Evolutionary conservation across 2,113 vertebrate genomes (phyloP).

Genomic region (Ochotona princeps): DNA sequence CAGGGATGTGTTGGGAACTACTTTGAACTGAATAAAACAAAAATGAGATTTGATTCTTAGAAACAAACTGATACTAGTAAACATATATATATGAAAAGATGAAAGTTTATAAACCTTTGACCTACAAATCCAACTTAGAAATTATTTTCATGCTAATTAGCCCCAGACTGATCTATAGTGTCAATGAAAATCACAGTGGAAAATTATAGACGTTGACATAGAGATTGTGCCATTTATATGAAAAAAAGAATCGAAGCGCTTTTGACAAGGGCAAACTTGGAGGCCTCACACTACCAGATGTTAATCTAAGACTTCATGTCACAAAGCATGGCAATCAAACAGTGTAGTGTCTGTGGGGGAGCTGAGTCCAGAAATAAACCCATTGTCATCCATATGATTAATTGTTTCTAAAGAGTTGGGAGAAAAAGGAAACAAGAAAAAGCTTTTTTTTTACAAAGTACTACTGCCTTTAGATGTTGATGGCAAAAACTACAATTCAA

Average conservation of each 20-base stretch:
- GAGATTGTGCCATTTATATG: background rate
- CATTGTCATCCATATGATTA: background rate
- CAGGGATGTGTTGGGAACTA: background rate
- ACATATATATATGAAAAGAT: background rate
- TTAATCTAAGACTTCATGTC: background rate
- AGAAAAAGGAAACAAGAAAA: background rate
- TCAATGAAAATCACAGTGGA: background rate
- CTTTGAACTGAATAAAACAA: background rate
- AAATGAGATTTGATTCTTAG: background rate
- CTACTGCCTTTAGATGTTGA: background rate
- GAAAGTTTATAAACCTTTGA: background rate
- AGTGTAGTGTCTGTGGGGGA: background rate
- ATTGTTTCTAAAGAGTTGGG: background rate
- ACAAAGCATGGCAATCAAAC: background rate
- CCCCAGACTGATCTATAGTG: background rate
- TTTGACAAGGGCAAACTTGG: background rate
- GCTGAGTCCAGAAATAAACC: background rate
- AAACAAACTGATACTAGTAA: background rate
- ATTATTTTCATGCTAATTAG: background rate
- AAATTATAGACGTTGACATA: background rate
- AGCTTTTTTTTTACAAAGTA: background rate
- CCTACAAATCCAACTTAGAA: background rate
- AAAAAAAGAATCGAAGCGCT: background rate
- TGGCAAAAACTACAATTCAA: background rate
- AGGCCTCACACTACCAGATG: background rate